phyloP scores from a whole-genome alignment of 2,113 vertebrate species.

The Pomatostomus ruficeps region DNA sequence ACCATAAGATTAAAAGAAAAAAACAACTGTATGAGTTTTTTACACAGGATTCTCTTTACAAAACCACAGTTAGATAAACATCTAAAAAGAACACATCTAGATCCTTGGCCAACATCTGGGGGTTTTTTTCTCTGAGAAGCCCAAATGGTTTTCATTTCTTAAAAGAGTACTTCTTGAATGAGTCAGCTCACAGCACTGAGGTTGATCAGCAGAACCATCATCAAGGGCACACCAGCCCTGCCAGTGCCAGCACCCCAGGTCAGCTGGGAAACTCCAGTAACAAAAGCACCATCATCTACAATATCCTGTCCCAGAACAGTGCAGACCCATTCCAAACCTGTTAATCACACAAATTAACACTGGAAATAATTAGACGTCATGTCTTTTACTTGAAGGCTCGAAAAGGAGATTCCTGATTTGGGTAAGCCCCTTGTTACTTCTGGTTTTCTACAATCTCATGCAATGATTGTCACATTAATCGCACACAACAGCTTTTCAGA shows the following conservation, averaged over 20 bases:
- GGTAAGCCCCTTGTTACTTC: not conserved
- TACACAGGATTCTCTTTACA: not conserved
- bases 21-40: not conserved
- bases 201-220: not conserved
- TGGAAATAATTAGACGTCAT: not conserved
- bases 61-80: not conserved
- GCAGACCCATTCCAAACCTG: not conserved
- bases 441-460: not conserved
- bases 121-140: not conserved
- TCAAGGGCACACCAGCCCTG: not conserved
- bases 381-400: not conserved
- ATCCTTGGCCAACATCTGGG: not conserved
- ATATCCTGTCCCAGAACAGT: not conserved
- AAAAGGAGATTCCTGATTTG: not conserved
- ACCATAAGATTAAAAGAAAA: not conserved
- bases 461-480: not conserved
- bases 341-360: not conserved
- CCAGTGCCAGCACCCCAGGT: not conserved
- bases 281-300: not conserved
- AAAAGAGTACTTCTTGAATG: not conserved
- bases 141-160: not conserved
- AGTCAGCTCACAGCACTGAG: not conserved
- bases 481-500: not conserved
- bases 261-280: not conserved
- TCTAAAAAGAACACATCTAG: not conserved